Evolutionary conservation across 1,140 invertebrate species (phyloP), one percentile per base, ranked within the genome.

Genomic region (Zaprionus davidi): DNA sequence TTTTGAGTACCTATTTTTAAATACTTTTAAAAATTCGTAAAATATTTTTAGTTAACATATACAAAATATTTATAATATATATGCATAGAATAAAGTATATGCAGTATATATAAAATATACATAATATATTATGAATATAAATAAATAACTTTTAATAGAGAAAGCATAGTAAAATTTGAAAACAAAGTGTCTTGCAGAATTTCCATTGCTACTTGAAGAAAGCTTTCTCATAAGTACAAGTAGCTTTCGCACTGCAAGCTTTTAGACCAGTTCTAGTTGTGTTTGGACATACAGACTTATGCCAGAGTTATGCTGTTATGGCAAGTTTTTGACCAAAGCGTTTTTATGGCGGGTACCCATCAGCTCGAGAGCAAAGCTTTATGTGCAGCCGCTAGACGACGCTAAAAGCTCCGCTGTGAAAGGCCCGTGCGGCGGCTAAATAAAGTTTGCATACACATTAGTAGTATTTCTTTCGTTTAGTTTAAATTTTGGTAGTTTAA

Each of bases 321-420:
- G 44, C 17, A 22, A 49, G 44, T 49, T 49, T 68, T 68, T 13
- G 17, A 53, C 67, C 67, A 41, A 62, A 31, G 20, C 11, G 41
- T n/a, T 58, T 65, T 56, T 65, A 57, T 65, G 24, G 60, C 51
- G 28, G n/a, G 36, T 15, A 41, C 53, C 46, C 34, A 20, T 24
- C 20, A 24, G 20, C 38, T 65, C 62, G n/a, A 51, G 5, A n/a
- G 75, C 70, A 78, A 70, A 80, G 78, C 78, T 80, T 80, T 80
- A 80, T 80, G 46, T 80, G 78, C 78, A 80, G 62, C 34, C 78
- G 75, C 78, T 80, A 80, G 75, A 69, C 70, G 78, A 57, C 78
- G 78, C 78, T 80, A 80, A 80, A 80, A 80, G 75, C 78, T 78
- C 49, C 67, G 66, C 72, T 66, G 38, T 60, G 3, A 20, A 36